phyloP scores from a whole-genome alignment of 2,113 vertebrate species.

The Albula goreensis region DNA sequence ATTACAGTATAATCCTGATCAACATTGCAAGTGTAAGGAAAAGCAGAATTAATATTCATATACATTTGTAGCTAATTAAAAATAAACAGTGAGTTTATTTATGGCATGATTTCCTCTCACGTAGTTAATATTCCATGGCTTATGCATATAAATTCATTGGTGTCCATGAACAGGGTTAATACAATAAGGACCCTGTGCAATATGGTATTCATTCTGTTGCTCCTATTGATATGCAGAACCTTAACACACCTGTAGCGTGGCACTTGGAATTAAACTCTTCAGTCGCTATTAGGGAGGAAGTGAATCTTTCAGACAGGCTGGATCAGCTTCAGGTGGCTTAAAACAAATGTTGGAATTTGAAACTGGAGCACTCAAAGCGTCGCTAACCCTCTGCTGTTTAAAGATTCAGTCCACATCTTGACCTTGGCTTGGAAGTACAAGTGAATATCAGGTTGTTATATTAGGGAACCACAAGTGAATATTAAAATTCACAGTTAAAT shows the following conservation, averaged over 20 bases:
- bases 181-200: neutral
- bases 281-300: neutral
- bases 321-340: neutral
- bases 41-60: no score
- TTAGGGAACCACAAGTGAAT: no score
- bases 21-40: no score
- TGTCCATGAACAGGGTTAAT: neutral
- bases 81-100: no score
- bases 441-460: conserved; percentile 4
- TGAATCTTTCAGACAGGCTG: neutral
- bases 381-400: conserved; percentile 36
- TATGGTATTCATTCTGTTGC: neutral
- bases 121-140: neutral
- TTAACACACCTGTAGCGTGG: neutral
- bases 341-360: neutral
- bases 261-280: neutral
- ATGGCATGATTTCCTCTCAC: neutral
- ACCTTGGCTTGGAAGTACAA: conserved; percentile 43
- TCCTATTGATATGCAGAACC: neutral
- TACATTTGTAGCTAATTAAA: no score
- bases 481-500: no score
- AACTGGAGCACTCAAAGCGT: neutral
- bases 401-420: conserved; percentile 43
- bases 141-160: neutral
- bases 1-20: no score